Evolutionary conservation across 2,888 invertebrate species (phyloP).

Genomic region (Eristalis tenax): DNA sequence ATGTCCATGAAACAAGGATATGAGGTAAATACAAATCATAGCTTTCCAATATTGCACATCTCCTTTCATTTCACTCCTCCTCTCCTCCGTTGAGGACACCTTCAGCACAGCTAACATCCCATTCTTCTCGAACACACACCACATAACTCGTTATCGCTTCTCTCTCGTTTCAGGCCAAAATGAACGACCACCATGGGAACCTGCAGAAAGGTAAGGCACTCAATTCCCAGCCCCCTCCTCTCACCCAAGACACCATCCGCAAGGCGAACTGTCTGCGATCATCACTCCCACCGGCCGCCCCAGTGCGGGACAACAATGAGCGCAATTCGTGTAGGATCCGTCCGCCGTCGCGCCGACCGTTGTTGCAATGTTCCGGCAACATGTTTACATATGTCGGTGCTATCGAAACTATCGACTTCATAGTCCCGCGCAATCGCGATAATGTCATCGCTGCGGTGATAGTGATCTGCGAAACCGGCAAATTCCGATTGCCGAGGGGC

Average conservation of each 20-base stretch:
- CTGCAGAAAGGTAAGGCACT: constrained; percentile 80
- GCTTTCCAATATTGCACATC: neutral
- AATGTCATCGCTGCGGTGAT: constrained; percentile 66
- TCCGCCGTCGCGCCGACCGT: neutral
- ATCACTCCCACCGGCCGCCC: constrained; percentile 5
- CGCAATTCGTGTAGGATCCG: neutral
- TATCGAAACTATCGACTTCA: constrained; percentile 65
- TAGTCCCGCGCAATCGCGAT: constrained; percentile 47
- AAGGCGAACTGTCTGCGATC: neutral
- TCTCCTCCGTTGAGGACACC: neutral
- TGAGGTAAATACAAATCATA: constrained; percentile 76
- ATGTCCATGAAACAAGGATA: constrained; percentile 82
- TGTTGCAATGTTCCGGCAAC: constrained; percentile 63
- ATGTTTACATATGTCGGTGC: constrained; percentile 67
- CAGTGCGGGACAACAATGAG: neutral
- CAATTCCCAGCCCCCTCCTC: constrained; percentile 7
- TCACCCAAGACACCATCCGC: neutral
- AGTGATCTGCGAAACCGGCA: constrained; percentile 49
- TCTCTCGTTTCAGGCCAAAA: constrained; percentile 79
- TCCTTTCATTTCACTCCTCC: neutral
- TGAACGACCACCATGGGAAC: constrained; percentile 81
- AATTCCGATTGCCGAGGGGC: neutral
- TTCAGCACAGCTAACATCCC: neutral
- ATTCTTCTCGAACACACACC: neutral
- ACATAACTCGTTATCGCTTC: constrained; percentile 34